Evolutionary conservation across 2,888 invertebrate species (phyloP).

Genomic region (Diadegma fenestrale): DNA sequence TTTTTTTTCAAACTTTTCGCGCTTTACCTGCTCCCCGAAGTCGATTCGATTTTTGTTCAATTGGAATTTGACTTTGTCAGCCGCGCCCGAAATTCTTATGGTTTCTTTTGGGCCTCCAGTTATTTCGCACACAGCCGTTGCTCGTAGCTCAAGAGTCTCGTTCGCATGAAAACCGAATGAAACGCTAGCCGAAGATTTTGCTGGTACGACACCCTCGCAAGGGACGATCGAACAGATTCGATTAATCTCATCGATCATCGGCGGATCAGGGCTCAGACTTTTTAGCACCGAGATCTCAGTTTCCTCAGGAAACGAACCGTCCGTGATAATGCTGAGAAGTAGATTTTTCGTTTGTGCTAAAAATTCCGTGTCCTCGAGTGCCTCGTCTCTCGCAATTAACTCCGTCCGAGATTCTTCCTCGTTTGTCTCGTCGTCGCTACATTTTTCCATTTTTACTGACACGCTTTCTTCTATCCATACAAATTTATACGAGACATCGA

Average conservation of each 20-base stretch:
- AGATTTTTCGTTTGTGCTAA: slow-evolving; percentile 65
- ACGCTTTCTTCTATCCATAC: slow-evolving; percentile 76
- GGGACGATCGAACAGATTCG: slow-evolving; percentile 70
- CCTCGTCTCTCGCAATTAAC: background rate
- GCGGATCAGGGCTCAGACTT: slow-evolving; percentile 45
- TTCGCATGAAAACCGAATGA: slow-evolving; percentile 72
- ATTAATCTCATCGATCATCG: slow-evolving; percentile 60
- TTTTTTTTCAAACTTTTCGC: background rate
- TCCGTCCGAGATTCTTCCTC: background rate
- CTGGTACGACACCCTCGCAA: slow-evolving; percentile 68
- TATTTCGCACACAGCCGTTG: slow-evolving; percentile 86
- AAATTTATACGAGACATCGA: slow-evolving; percentile 85
- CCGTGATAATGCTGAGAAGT: slow-evolving; percentile 60
- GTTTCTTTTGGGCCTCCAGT: slow-evolving; percentile 87
- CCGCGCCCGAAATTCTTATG: slow-evolving; percentile 85
- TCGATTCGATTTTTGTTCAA: slow-evolving; percentile 84
- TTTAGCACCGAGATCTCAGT: slow-evolving; percentile 68
- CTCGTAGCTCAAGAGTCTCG: slow-evolving; percentile 81
- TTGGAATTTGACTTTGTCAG: slow-evolving; percentile 86
- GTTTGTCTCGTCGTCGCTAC: background rate
- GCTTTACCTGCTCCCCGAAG: slow-evolving; percentile 83
- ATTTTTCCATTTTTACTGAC: slow-evolving; percentile 30
- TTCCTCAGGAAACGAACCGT: slow-evolving; percentile 60
- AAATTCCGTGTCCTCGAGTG: slow-evolving; percentile 13
- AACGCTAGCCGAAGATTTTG: slow-evolving; percentile 71